These are phyloP conservation scores for Pavo muticus DNA, from an alignment of 2,113 vertebrate species.

Conservation along the genomic window DNA sequence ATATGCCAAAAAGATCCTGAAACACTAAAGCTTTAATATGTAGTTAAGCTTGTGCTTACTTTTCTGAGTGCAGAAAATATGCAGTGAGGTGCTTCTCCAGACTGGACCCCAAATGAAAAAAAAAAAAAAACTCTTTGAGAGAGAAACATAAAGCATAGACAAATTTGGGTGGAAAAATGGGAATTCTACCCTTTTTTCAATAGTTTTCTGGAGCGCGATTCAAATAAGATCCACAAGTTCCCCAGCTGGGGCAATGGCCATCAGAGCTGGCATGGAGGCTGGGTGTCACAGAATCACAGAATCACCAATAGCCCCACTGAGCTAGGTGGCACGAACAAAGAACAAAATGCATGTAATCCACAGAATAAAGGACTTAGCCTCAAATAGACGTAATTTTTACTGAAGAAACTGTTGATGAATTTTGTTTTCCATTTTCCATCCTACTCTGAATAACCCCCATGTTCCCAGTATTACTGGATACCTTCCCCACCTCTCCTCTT, in stretches of 20 bases:
- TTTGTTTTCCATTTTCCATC: background rate
- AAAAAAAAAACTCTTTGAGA: background rate
- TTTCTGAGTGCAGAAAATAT: background rate
- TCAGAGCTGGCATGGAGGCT: background rate
- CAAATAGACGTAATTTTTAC: background rate
- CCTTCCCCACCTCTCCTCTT: background rate
- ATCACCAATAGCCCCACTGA: background rate
- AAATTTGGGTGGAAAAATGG: background rate
- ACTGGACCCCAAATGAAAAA: background rate
- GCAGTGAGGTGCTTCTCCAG: background rate
- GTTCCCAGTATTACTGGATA: background rate
- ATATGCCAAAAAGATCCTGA: background rate
- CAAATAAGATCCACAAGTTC: background rate
- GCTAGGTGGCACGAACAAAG: background rate
- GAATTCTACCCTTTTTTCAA: background rate
- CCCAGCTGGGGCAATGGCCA: background rate
- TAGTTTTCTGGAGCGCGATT: background rate
- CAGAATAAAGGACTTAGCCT: background rate
- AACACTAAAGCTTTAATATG: background rate
- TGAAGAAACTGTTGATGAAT: background rate
- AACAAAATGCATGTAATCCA: background rate
- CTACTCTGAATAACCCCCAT: background rate
- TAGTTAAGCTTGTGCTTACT: background rate
- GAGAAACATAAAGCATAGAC: background rate
- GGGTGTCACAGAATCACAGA: too few species aligned